Base-by-base conservation (phyloP, 1,140 invertebrate species). In the Thaumatotibia leucotreta region DNA sequence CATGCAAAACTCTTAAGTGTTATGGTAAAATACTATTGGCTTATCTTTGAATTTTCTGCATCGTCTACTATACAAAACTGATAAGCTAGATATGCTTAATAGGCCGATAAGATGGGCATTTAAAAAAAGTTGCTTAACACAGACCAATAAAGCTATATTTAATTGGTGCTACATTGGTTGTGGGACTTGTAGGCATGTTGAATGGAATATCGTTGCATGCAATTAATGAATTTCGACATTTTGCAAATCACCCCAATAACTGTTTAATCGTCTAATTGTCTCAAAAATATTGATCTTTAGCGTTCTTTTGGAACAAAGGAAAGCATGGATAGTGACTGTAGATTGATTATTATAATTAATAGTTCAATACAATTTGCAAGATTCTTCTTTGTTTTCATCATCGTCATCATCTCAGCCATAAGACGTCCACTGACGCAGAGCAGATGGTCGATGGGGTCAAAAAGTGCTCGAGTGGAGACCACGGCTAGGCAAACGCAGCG, bases 71-170 rank as follows among this genome's bases (percentile, higher is more conserved):
- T 58, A 58, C 27, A 58, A 24, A 27, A 24, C 11, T 24, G 24
- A 31, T 52, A 39, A n/a, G 14, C 39, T 45, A 17, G 17, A 54
- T 24, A 24, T 58, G 52, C 24, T 27, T 58, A 58, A 58, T 58
- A 58, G 52, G 20, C 24, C 11, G 52, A 58, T 58, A 58, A 58
- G 52, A 27, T 11, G n/a, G 20, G 29, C 52, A 45, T 11, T 58
- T 58, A 29, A 29, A 29, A 31, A 58, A 58, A 27, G 52, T 58
- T 58, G 20, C 39, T 54, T 58, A 58, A 58, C 52, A 58, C 24
- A 58, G n/a, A 58, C 52, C 52, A 58, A 58, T 58, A 58, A 58
- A 58, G 52, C 52, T 23, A 58, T 58, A 27, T 58, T 58, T 58
- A 58, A 58, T 58, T 58, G 52, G 52, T 58, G 52, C 52, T 58